Conservation (phyloP, 2,888 invertebrate species). For the Psococerastis gibbosa region DNA sequence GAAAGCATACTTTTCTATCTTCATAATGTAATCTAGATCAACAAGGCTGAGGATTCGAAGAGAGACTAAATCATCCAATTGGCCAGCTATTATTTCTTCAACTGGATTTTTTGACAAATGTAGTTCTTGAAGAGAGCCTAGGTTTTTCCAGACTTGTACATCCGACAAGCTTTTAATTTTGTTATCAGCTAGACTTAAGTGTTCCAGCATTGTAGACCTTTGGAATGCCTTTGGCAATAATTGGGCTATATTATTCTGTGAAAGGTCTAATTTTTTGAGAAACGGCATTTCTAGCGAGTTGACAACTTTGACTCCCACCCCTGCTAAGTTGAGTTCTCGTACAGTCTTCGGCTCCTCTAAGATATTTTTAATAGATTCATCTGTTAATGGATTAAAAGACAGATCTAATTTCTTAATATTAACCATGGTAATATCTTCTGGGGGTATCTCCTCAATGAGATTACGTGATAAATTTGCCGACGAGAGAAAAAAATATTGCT, state of each 20-base stretch:
- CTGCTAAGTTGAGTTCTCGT: conserved; percentile 58
- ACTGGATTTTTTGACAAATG: conserved; percentile 77
- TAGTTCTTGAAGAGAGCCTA: conserved; percentile 48
- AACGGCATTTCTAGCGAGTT: conserved; percentile 69
- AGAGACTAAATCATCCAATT: conserved; percentile 50
- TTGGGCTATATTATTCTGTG: conserved; percentile 47
- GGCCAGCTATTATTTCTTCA: conserved; percentile 49
- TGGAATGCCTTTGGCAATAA: conserved; percentile 51
- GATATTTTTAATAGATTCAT: conserved; percentile 52
- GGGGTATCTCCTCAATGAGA: conserved; percentile 55
- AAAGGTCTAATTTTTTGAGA: conserved; percentile 55
- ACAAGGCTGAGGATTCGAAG: conserved; percentile 40
- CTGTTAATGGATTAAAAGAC: conserved; percentile 63
- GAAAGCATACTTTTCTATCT: conserved; percentile 69
- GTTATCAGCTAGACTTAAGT: conserved; percentile 59
- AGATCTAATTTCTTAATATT: conserved; percentile 73
- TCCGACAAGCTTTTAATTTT: conserved; percentile 34
- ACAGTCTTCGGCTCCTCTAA: conserved; percentile 78
- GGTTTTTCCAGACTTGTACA: conserved; percentile 41
- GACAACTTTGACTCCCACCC: conserved; percentile 49
- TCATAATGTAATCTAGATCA: conserved; percentile 44
- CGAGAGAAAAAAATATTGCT: conserved; percentile 66
- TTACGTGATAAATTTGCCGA: conserved; percentile 63
- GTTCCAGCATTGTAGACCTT: conserved; percentile 58
- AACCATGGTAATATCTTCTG: conserved; percentile 69